phyloP scores from a whole-genome alignment of 1,140 invertebrate genomes.

The Ladona fulva region DNA sequence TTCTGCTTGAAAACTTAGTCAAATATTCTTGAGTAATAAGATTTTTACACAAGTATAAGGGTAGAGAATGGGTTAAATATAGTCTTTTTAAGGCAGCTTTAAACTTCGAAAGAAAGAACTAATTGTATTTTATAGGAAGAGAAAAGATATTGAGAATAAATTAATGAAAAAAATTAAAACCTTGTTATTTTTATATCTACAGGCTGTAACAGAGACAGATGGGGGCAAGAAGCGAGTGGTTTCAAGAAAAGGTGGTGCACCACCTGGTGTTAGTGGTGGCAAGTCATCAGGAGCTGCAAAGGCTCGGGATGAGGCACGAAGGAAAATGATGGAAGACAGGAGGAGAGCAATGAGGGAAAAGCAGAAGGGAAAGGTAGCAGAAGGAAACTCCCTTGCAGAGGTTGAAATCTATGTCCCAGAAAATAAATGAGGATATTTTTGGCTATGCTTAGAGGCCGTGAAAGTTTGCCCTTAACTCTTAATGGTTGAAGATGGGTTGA shows the following conservation, averaged over 20 bases:
- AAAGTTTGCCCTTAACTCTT: neutral
- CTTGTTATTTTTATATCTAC: neutral
- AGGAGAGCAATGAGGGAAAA: constrained; percentile 27
- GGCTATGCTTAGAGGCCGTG: neutral
- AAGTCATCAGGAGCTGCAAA: constrained; percentile 44
- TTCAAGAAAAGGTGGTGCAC: neutral
- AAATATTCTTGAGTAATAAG: too few relatives aligned
- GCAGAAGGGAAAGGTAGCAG: neutral
- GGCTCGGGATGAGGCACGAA: constrained; percentile 66
- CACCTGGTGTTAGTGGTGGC: constrained; percentile 23
- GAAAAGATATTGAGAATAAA: too few relatives aligned
- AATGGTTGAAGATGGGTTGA: neutral
- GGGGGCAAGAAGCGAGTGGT: neutral
- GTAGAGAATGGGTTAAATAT: too few relatives aligned
- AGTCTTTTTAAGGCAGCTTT: too few relatives aligned
- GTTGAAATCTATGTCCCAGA: constrained; percentile 1
- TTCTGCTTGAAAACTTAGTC: too few relatives aligned
- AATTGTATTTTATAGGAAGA: too few relatives aligned
- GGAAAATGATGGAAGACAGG: constrained; percentile 68
- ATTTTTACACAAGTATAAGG: too few relatives aligned
- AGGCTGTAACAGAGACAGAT: neutral
- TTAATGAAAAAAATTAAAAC: too few relatives aligned
- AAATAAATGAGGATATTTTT: neutral
- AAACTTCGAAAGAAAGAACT: too few relatives aligned
- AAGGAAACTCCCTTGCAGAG: neutral